Conservation (phyloP, 2,113 vertebrate genomes). For the Chaetura pelagica region DNA sequence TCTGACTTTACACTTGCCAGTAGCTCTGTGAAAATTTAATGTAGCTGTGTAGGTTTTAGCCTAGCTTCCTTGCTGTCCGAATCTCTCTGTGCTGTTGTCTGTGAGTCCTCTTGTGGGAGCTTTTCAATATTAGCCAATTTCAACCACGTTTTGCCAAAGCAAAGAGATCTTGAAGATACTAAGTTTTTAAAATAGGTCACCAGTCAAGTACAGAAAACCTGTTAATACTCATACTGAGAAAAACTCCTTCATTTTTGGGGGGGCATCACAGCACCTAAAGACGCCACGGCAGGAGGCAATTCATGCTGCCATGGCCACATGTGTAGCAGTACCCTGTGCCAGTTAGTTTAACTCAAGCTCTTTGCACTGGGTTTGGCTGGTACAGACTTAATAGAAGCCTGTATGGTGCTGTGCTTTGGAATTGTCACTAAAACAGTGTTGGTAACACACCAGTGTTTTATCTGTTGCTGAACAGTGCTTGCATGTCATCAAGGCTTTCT, state of each 20-base stretch:
- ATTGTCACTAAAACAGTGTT: not conserved
- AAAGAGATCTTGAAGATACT: not conserved
- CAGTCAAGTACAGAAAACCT: not conserved
- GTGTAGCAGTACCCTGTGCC: not conserved
- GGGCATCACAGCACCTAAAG: not conserved
- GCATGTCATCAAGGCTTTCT: not conserved
- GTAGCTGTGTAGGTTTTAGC: not conserved
- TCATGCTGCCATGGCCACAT: accelerated
- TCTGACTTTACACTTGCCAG: not conserved
- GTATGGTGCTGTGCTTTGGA: not conserved
- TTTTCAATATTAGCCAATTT: not conserved
- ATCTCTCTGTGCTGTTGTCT: not conserved
- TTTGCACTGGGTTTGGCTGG: not conserved
- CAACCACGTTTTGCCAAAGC: not conserved
- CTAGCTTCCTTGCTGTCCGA: not conserved
- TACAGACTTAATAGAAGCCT: not conserved
- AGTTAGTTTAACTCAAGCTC: not conserved
- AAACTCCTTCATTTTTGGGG: not conserved
- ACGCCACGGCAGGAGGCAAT: not conserved
- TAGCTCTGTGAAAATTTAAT: not conserved
- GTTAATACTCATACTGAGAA: not conserved
- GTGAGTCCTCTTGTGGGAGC: not conserved
- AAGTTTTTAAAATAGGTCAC: not conserved
- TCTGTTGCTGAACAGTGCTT: not conserved
- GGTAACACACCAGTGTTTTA: not conserved